Conservation (phyloP, 2,888 invertebrate genomes). For the Drosophila tripunctata region DNA sequence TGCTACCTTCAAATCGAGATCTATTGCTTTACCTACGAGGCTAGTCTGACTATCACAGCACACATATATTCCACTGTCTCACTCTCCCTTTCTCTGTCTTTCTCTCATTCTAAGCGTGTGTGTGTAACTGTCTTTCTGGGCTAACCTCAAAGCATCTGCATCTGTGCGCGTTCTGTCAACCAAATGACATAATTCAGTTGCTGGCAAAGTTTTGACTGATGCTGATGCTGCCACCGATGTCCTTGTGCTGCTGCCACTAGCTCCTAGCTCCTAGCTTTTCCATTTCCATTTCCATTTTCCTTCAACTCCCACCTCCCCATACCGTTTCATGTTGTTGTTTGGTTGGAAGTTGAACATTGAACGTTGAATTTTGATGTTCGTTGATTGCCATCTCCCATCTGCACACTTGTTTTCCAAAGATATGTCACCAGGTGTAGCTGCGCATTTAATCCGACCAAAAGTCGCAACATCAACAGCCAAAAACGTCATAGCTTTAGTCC, state of each 20-base stretch:
- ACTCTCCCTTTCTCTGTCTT: neutral
- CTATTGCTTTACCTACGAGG: conserved; percentile 23
- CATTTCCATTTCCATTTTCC: conserved; percentile 1
- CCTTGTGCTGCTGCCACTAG: conserved; percentile 34
- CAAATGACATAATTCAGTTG: conserved; percentile 80
- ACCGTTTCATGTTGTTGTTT: conserved; percentile 32
- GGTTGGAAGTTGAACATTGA: conserved; percentile 55
- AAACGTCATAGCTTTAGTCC: conserved; percentile 44
- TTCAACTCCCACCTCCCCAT: too few species aligned
- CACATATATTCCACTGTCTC: neutral
- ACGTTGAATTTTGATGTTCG: conserved; percentile 77
- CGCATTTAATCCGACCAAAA: conserved; percentile 79
- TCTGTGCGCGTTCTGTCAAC: conserved; percentile 57
- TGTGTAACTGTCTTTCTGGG: neutral
- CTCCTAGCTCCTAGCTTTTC: conserved; percentile 15
- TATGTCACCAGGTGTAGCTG: conserved; percentile 78
- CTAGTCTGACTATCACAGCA: neutral
- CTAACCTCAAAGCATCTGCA: conserved; percentile 34
- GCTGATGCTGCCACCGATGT: conserved; percentile 63
- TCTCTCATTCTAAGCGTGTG: neutral
- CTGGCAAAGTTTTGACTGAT: conserved; percentile 78
- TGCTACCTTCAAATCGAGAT: conserved; percentile 44
- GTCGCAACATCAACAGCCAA: conserved; percentile 76
- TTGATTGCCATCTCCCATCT: conserved; percentile 74
- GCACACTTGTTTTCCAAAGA: conserved; percentile 61